Evolutionary conservation across 2,113 vertebrate species (phyloP).

Genomic region (Notarius quadriscutis): DNA sequence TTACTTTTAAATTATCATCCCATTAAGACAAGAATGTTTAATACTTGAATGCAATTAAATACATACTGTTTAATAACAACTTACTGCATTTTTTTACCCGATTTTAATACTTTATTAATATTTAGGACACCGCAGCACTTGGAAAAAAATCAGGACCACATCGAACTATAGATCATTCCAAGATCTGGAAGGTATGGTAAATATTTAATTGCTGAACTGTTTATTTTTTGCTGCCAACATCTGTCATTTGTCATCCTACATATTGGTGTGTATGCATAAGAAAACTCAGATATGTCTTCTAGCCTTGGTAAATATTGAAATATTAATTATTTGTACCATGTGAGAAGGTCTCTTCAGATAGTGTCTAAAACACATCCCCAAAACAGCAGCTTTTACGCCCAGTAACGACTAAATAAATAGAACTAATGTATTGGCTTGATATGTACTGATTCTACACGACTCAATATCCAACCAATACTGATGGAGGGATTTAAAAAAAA

Average conservation of each 20-base stretch:
- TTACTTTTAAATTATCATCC: neutral
- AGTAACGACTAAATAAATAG: neutral
- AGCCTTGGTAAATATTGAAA: constrained; percentile 6
- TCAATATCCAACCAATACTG: neutral
- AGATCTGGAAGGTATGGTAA: neutral
- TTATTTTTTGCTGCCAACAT: neutral
- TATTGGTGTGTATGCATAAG: neutral
- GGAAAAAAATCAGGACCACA: neutral
- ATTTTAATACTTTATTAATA: neutral
- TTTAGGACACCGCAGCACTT: neutral
- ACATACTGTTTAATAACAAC: neutral
- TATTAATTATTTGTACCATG: neutral
- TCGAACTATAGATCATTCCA: neutral
- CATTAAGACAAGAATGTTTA: neutral
- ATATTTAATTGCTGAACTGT: neutral
- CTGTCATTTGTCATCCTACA: neutral
- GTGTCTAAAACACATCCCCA: neutral
- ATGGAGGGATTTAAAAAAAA: neutral
- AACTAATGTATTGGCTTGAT: neutral
- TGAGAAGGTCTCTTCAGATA: neutral
- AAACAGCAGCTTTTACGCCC: neutral
- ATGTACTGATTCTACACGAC: neutral
- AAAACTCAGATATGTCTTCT: neutral
- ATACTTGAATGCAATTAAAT: neutral
- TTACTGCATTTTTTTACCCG: neutral